phyloP scores from a whole-genome alignment of 2,888 invertebrate species.

The Synergus umbraculus region DNA sequence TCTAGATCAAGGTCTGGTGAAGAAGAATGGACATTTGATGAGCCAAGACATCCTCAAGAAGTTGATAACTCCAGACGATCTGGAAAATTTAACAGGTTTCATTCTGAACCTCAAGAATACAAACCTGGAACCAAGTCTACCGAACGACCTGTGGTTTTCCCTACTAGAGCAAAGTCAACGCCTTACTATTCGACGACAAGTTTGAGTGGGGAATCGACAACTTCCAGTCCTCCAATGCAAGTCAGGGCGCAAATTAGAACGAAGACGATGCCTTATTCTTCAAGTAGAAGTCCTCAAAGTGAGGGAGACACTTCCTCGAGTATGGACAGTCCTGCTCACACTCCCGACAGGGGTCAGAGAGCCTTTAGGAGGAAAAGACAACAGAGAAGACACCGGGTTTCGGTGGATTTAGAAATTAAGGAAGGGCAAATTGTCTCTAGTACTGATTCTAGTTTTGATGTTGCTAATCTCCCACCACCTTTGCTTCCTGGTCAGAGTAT shows the following conservation, averaged over 20 bases:
- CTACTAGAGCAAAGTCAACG: slow-evolving; percentile 72
- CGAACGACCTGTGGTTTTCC: slow-evolving; percentile 79
- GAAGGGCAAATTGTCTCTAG: slow-evolving; percentile 77
- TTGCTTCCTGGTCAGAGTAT: slow-evolving; percentile 81
- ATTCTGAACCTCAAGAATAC: slow-evolving; percentile 63
- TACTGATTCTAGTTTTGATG: slow-evolving; percentile 87
- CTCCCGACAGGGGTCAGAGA: slow-evolving; percentile 72
- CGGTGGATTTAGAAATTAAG: slow-evolving; percentile 75
- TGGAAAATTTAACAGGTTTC: slow-evolving; percentile 62
- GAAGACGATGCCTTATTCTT: slow-evolving; percentile 73
- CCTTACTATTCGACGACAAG: slow-evolving; percentile 79
- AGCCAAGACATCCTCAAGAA: slow-evolving; percentile 54
- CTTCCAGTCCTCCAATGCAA: slow-evolving; percentile 75
- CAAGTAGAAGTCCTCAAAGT: slow-evolving; percentile 74
- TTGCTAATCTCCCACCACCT: slow-evolving; percentile 88
- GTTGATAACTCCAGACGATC: slow-evolving; percentile 51
- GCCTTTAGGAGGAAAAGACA: slow-evolving; percentile 74
- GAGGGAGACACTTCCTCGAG: slow-evolving; percentile 76
- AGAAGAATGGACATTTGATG: slow-evolving; percentile 71
- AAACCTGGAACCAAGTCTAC: slow-evolving; percentile 78
- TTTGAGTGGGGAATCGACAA: slow-evolving; percentile 82
- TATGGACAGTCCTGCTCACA: slow-evolving; percentile 76
- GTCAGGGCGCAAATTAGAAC: slow-evolving; percentile 74
- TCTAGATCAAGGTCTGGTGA: slow-evolving; percentile 64
- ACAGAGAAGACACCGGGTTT: slow-evolving; percentile 74